Evolutionary conservation across 2,888 invertebrate genomes (phyloP).

Genomic region (Mythimna pallens): DNA sequence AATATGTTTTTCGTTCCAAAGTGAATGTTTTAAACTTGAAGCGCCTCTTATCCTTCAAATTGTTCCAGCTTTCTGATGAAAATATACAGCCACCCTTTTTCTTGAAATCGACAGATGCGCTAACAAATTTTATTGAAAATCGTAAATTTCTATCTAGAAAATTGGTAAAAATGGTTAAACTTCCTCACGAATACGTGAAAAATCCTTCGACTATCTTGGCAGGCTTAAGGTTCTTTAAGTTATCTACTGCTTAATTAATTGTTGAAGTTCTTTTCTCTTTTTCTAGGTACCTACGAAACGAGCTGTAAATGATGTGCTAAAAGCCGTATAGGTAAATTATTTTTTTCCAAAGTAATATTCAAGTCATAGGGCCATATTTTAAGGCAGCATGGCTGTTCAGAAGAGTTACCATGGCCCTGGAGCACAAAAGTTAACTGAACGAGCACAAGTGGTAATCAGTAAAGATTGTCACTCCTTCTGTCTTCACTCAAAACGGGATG

Average conservation of each 20-base stretch:
- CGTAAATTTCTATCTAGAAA: conserved; percentile 37
- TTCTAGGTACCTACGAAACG: too few relatives aligned
- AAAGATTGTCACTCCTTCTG: too few relatives aligned
- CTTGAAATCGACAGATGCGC: neutral
- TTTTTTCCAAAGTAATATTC: too few relatives aligned
- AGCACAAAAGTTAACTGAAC: too few relatives aligned
- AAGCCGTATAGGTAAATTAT: neutral
- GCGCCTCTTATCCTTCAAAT: conserved; percentile 1
- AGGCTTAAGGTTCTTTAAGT: neutral
- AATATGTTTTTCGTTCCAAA: too few relatives aligned
- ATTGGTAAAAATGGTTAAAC: conserved; percentile 17
- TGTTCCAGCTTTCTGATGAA: conserved; percentile 1
- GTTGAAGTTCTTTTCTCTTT: too few relatives aligned
- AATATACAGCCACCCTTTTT: conserved; percentile 23
- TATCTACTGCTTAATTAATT: conserved; percentile 7
- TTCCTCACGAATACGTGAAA: neutral
- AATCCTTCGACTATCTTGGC: neutral
- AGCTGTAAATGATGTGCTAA: neutral
- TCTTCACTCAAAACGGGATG: too few relatives aligned
- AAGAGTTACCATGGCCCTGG: too few relatives aligned
- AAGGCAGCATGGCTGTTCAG: too few relatives aligned
- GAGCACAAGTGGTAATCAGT: too few relatives aligned
- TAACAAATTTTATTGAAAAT: conserved; percentile 24
- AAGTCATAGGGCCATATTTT: too few relatives aligned
- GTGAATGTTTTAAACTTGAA: neutral